phyloP scores from a whole-genome alignment of 2,888 invertebrate genomes.

The Galerucella pusilla region DNA sequence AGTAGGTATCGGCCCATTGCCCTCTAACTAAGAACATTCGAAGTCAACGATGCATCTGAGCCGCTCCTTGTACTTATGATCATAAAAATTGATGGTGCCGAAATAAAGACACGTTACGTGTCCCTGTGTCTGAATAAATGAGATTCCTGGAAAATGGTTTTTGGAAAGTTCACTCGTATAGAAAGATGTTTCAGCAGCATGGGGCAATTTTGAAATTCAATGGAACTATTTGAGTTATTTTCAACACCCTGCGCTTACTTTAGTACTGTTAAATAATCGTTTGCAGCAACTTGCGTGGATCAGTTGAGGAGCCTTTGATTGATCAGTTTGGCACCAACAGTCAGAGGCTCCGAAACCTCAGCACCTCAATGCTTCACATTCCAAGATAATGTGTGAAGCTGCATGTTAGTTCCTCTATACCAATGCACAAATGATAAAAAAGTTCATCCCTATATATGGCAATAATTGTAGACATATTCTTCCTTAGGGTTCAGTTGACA shows the following conservation, averaged over 20 bases:
- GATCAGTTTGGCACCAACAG: no score
- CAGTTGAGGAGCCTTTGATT: no score
- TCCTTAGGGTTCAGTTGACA: no score
- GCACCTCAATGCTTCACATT: no score
- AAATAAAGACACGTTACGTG: constrained; percentile 29
- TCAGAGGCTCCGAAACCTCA: no score
- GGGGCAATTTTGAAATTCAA: neutral
- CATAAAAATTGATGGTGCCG: constrained; percentile 36
- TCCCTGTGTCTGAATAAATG: constrained; percentile 23
- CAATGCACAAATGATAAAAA: no score
- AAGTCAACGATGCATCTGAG: constrained; percentile 31
- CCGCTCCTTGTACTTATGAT: constrained; percentile 28
- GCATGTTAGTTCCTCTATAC: no score
- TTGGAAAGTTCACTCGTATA: neutral
- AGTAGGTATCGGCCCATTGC: constrained; percentile 33
- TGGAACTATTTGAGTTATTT: neutral
- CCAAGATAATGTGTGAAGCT: no score
- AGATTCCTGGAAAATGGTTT: constrained; percentile 7
- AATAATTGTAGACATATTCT: no score
- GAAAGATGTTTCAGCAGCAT: neutral
- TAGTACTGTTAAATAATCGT: no score
- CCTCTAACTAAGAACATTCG: constrained; percentile 29
- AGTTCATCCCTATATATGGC: no score
- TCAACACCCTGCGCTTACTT: neutral
- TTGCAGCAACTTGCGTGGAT: no score